A percentile compares a stretch with the other conserved stretches of the same genome.
phyloP scores from a whole-genome alignment of 2,113 vertebrate species.

The Corythornis vintsioides region DNA sequence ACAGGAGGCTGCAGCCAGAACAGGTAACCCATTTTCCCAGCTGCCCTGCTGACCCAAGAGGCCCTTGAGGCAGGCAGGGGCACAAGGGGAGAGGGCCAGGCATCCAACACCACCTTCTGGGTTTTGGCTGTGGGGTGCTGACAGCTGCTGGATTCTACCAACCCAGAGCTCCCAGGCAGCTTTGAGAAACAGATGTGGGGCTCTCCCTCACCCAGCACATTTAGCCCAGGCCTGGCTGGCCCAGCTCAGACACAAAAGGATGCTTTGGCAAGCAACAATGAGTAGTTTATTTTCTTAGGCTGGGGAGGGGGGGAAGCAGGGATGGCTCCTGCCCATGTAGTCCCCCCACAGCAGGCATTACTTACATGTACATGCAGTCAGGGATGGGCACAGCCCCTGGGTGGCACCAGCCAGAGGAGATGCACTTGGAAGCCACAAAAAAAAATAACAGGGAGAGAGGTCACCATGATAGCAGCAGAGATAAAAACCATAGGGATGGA shows the following conservation, averaged over 20 bases:
- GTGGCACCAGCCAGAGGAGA: not conserved
- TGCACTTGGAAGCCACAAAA: not conserved
- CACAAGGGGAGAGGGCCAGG: not conserved
- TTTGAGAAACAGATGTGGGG: not conserved
- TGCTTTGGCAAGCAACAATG: not conserved
- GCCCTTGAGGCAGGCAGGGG: not conserved
- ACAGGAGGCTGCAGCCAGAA: not conserved
- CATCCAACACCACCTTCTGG: not conserved
- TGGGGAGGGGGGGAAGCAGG: not conserved
- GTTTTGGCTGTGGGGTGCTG: not conserved
- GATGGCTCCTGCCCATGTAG: not conserved
- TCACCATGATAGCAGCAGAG: not conserved
- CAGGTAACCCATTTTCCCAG: not conserved
- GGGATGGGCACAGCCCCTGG: not conserved
- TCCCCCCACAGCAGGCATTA: not conserved
- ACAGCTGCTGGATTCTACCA: not conserved
- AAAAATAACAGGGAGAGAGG: not conserved
- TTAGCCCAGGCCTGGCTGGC: not conserved
- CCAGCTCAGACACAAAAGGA: not conserved
- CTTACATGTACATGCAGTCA: not conserved
- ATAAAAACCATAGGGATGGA: not conserved
- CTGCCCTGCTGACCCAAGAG: not conserved
- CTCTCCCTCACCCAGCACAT: not conserved
- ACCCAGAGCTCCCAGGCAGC: not conserved
- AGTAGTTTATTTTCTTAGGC: slow-evolving; percentile 51